Conservation (phyloP, 64 coral and sea anemone genomes). For the Astreopora myriophthalma region DNA sequence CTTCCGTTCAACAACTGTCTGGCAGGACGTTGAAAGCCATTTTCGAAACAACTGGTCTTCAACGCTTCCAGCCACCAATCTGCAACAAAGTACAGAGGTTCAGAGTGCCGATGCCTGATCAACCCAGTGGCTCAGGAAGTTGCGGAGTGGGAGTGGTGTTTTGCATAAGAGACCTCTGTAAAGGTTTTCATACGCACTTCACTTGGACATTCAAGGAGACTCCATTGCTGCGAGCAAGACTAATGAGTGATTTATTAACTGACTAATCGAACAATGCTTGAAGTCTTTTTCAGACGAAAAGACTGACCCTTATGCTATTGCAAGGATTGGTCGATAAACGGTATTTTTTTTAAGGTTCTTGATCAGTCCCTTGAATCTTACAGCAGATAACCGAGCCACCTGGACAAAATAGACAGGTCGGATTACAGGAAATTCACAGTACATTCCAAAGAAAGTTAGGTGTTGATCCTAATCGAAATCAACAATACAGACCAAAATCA, state of each 20-base stretch:
- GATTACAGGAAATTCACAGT: no score
- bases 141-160: conserved; percentile 16
- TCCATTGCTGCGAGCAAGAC: neutral
- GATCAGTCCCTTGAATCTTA: no score
- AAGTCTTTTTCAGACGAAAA: neutral
- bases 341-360: no score
- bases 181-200: neutral
- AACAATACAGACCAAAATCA: no score
- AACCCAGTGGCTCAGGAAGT: neutral
- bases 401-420: no score
- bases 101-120: neutral
- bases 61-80: neutral
- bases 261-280: neutral
- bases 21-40: neutral
- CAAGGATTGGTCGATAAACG: no score
- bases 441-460: no score
- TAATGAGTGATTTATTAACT: neutral
- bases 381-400: no score
- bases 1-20: neutral
- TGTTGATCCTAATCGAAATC: no score
- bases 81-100: neutral
- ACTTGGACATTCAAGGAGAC: conserved; percentile 13
- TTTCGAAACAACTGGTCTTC: neutral
- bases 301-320: no score
- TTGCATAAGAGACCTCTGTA: neutral